Conservation (phyloP, 2,113 vertebrate species). For the Heteronetta atricapilla region DNA sequence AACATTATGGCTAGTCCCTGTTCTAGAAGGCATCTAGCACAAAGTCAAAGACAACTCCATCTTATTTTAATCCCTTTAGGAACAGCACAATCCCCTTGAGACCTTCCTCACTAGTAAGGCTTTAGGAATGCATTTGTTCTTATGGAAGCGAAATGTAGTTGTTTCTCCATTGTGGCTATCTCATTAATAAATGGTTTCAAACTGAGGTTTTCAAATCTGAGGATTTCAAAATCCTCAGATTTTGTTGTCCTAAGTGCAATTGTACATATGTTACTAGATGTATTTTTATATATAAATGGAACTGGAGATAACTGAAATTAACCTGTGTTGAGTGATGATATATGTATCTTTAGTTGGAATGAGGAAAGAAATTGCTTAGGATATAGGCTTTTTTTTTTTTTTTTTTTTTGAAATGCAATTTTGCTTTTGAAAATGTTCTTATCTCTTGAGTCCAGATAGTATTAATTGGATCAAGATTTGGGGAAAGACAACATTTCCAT, state of each 20-base stretch:
- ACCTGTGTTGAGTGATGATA: background rate
- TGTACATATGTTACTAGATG: background rate
- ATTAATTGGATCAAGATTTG: background rate
- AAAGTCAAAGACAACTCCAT: background rate
- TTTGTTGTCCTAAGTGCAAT: background rate
- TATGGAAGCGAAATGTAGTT: background rate
- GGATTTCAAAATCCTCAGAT: background rate
- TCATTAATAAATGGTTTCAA: background rate
- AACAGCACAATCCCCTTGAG: background rate
- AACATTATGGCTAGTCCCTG: background rate
- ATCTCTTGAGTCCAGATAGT: background rate
- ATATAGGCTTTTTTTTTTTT: background rate
- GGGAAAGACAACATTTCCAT: background rate
- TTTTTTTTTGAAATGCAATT: background rate
- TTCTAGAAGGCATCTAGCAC: background rate
- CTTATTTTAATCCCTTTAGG: background rate
- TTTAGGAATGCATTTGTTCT: background rate
- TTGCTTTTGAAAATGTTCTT: background rate
- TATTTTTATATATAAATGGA: background rate
- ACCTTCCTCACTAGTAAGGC: background rate
- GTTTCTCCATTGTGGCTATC: background rate
- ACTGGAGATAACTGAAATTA: background rate
- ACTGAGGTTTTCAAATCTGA: background rate
- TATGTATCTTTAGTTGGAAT: background rate
- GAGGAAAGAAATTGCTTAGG: background rate